These are phyloP conservation scores for Tragelaphus eurycerus DNA, from an alignment of 2,797 vertebrate species.

Conservation along the genomic window DNA sequence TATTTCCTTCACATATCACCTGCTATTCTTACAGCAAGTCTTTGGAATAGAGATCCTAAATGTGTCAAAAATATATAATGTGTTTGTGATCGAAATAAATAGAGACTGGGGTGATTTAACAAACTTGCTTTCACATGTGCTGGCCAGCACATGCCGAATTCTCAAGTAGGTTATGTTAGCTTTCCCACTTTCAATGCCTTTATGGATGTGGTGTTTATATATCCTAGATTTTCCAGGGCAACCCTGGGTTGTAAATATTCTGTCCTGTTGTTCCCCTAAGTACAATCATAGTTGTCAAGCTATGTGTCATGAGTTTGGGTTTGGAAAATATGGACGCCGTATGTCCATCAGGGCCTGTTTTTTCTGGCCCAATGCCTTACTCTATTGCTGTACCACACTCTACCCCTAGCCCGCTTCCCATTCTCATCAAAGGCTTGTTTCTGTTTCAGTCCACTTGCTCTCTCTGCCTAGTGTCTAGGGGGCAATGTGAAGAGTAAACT, in stretches of 20 bases:
- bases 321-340: constrained; percentile 28
- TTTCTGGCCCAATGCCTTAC: constrained; percentile 14
- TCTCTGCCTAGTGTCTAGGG: constrained; percentile 47
- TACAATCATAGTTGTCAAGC: constrained; percentile 53
- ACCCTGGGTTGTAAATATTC: constrained; percentile 58
- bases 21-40: constrained; percentile 54
- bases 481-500: constrained; percentile 43
- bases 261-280: constrained; percentile 48
- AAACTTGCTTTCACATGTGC: constrained; percentile 29
- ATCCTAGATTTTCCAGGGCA: constrained; percentile 54
- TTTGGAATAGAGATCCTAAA: constrained; percentile 48
- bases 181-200: constrained; percentile 28
- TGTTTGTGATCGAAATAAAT: constrained; percentile 47
- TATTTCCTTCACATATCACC: constrained; percentile 55
- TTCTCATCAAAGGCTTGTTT: constrained; percentile 48
- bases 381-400: background rate
- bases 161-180: constrained; percentile 39
- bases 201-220: constrained; percentile 55
- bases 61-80: constrained; percentile 51
- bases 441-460: constrained; percentile 58
- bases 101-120: constrained; percentile 52
- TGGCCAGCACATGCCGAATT: constrained; percentile 37
- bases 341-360: constrained; percentile 41
- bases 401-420: constrained; percentile 18
- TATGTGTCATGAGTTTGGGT: constrained; percentile 38